Evolutionary conservation across 1,140 invertebrate genomes (phyloP).

Genomic region (Apis florea): DNA sequence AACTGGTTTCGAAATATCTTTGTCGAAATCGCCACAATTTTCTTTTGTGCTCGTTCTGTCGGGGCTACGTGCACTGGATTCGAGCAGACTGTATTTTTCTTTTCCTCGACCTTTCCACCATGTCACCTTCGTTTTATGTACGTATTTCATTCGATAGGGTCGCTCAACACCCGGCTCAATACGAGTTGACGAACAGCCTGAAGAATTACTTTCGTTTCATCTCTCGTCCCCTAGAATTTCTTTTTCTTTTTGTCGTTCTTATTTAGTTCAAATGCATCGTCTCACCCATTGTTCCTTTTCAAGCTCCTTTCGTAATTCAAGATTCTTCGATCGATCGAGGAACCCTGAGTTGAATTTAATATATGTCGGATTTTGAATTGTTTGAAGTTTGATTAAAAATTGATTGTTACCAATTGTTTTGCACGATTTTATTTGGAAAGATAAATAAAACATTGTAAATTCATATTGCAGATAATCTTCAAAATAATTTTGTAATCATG

Average conservation of each 20-base stretch:
- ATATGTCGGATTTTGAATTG: neutral
- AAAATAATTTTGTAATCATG: too few relatives aligned
- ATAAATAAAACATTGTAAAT: too few relatives aligned
- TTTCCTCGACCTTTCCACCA: slow-evolving; percentile 41
- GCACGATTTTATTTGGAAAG: neutral
- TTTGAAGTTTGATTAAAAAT: neutral
- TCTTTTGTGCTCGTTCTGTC: slow-evolving; percentile 38
- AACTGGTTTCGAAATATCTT: neutral
- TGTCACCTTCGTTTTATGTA: slow-evolving; percentile 39
- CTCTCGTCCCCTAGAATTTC: slow-evolving; percentile 9
- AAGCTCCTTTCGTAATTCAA: neutral
- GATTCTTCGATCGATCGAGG: neutral
- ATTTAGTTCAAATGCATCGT: slow-evolving; percentile 15
- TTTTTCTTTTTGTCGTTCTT: neutral
- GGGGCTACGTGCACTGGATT: slow-evolving; percentile 37
- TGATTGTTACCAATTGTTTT: too few relatives aligned
- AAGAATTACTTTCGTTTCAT: slow-evolving; percentile 64
- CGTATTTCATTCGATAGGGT: slow-evolving; percentile 46
- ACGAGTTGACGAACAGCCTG: slow-evolving; percentile 46
- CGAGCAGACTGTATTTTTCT: slow-evolving; percentile 29
- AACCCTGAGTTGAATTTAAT: too few relatives aligned
- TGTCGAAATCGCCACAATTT: slow-evolving; percentile 32
- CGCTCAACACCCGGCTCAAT: slow-evolving; percentile 47
- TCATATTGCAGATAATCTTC: too few relatives aligned
- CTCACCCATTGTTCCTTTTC: slow-evolving; percentile 15